Evolutionary conservation across 1,140 invertebrate genomes (phyloP), one percentile per base, ranked within the genome.

Genomic region (Philopotamus ludificatus): DNA sequence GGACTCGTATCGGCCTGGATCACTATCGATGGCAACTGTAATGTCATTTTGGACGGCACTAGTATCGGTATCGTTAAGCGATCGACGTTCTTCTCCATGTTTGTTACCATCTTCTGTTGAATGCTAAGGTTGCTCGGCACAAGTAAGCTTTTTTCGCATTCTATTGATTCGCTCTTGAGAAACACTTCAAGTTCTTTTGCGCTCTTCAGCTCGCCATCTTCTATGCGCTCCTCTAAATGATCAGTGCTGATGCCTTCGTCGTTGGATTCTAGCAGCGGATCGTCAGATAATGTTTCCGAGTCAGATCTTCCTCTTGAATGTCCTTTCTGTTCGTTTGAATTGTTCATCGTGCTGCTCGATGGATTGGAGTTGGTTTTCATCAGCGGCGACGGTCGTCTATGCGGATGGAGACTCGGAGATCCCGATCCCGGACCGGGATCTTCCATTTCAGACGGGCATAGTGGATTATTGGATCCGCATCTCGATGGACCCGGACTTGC

Each of bases 401-500:
- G 78, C 49, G 67, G 65, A 67, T 74, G 71, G 1, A 70, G 54
- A 55, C 70, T 68, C 8, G 73, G 70, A 0, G 81, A 76, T 41
- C 81, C 79, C 23, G 79, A 73, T 22, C 80, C 81, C 39, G 80
- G 78, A 3, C 83, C 81, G 20, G 83, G 83, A 72, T 88, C 87
- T 73, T 89, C 87, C 79, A 84, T 83, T 77, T 89, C 87, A 4
- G 83, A 84, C 2, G 85, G 83, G 73, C 86, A 89, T 1, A 92
- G 72, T 1, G 89, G 89, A 75, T 89, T 91, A 68, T 85, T 90
- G 0, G 88, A 90, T 8, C 88, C 87, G 74, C 89, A 90, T 47
- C 89, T 77, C 0, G 88, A 90, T 1, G 88, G 87, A 1, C 88
- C 89, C 0, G 89, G 89, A 76, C 87, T 89, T 1, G 89, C 88